Base-by-base conservation (phyloP, 2,888 invertebrate species). In the Sinotaia quadrata region DNA sequence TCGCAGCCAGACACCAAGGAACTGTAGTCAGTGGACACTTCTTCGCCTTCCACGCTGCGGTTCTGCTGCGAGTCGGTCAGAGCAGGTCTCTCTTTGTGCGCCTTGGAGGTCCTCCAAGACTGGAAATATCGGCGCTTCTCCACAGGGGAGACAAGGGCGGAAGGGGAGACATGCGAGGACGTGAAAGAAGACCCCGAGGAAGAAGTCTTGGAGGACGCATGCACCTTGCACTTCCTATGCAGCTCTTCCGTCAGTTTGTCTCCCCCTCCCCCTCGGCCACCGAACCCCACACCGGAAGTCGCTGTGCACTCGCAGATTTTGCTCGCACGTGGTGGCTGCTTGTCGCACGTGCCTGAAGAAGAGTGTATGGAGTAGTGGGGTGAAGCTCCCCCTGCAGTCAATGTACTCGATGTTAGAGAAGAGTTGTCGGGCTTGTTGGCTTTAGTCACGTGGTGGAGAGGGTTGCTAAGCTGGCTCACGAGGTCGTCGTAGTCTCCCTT, bases 401-500 rank as follows among this genome's bases (percentile, higher is more conserved):
- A 10, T 36, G 36, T 24, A 47, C 12, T 44, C 29, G 31, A 5
- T n/a, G 61, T 34, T 41, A 29, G 31, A 41, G 54, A 47, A 27
- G 34, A 33, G 18, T 12, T 47, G 57, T n/a, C 10, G 37, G 60
- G 21, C 31, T 59, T 37, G 49, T 41, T 31, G 18, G 59, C 21
- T n/a, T 18, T 56, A 57, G 12, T 33, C 12, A n/a, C 54, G 47
- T 34, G 51, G 27, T 33, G 41, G 34, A 24, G 34, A 1, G 78
- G 80, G 57, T 76, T 72, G 51, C 74, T 73, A 33, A 78, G 67
- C 61, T 76, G 68, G 8, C 69, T 72, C 21, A 78, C 75, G 57
- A 77, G 75, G 44, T 75, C 72, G 49, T 76, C 76, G 52, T 78
- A 69, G 68, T 78, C 74, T 12, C 67, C 56, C n/a, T 69, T 66